Percentiles rank a stretch among this genome's conserved stretches.
phyloP scores from a whole-genome alignment of 2,113 vertebrate genomes.

The Megaleporinus macrocephalus region DNA sequence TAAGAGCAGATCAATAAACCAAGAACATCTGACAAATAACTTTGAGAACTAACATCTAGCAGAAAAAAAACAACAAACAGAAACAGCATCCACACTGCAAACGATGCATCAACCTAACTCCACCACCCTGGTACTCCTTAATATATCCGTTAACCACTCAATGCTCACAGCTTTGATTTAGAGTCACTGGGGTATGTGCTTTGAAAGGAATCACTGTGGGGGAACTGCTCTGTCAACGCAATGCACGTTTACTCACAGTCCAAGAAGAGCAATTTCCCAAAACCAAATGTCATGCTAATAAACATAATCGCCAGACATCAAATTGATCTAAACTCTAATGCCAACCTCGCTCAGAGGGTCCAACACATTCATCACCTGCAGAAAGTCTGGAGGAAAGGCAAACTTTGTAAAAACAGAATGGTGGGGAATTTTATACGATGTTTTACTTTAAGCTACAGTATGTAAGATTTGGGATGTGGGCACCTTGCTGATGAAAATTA shows the following conservation, averaged over 20 bases:
- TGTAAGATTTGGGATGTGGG: too few relatives aligned
- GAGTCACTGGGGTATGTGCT: neutral
- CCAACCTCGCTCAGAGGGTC: neutral
- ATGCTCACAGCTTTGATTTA: neutral
- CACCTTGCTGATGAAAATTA: too few relatives aligned
- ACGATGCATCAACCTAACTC: neutral
- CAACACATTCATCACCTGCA: neutral
- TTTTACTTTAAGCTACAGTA: too few relatives aligned
- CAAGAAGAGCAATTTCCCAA: neutral
- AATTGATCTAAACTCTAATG: neutral
- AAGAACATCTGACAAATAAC: conserved; percentile 4
- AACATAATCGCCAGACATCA: neutral
- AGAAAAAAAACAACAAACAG: neutral
- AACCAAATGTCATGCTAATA: neutral
- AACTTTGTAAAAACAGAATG: too few relatives aligned
- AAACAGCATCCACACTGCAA: neutral
- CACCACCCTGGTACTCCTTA: neutral
- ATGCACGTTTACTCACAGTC: neutral
- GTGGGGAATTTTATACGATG: too few relatives aligned
- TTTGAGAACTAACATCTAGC: neutral
- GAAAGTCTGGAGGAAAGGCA: too few relatives aligned
- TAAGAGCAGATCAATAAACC: neutral
- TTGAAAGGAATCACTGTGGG: neutral
- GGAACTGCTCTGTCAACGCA: neutral
- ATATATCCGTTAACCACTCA: neutral